phyloP scores from a whole-genome alignment of 2,113 vertebrate genomes.

The Colistium nudipinnis region DNA sequence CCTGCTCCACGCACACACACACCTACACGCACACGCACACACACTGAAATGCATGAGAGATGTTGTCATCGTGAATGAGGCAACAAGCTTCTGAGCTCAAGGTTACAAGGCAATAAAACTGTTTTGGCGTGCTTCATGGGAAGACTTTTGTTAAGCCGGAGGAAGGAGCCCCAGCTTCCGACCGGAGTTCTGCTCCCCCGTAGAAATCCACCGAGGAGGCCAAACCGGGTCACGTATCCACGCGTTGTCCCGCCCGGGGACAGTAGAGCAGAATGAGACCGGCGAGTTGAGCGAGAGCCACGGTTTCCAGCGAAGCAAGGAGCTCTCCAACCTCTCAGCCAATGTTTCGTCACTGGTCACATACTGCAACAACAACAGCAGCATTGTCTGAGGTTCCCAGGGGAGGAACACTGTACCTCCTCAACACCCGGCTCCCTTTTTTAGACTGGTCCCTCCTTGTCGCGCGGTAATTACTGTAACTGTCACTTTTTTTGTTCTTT shows the following conservation, averaged over 20 bases:
- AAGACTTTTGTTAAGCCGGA: conserved; percentile 68
- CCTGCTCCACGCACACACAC: conserved; percentile 18
- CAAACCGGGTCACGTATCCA: conserved; percentile 75
- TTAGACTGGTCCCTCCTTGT: conserved; percentile 77
- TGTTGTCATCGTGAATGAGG: conserved; percentile 68
- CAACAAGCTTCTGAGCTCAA: conserved; percentile 70
- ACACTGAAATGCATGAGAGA: conserved; percentile 33
- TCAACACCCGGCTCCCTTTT: conserved; percentile 74
- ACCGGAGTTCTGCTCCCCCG: conserved; percentile 61
- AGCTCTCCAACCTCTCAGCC: conserved; percentile 69
- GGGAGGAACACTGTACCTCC: conserved; percentile 79
- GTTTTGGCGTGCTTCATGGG: conserved; percentile 75
- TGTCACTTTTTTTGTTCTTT: conserved; percentile 86
- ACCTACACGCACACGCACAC: conserved; percentile 11
- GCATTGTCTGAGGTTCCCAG: conserved; percentile 81
- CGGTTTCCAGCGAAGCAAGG: conserved; percentile 63
- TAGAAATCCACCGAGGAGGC: conserved; percentile 62
- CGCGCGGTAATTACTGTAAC: conserved; percentile 82
- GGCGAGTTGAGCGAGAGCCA: conserved; percentile 71
- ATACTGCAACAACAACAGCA: conserved; percentile 77
- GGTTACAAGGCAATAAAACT: conserved; percentile 78
- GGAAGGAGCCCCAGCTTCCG: conserved; percentile 60
- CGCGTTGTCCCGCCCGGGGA: conserved; percentile 59
- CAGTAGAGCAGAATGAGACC: conserved; percentile 73
- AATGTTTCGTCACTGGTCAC: conserved; percentile 72